Evolutionary conservation across 2,888 invertebrate species (phyloP).

Genomic region (Nowickia ferox): DNA sequence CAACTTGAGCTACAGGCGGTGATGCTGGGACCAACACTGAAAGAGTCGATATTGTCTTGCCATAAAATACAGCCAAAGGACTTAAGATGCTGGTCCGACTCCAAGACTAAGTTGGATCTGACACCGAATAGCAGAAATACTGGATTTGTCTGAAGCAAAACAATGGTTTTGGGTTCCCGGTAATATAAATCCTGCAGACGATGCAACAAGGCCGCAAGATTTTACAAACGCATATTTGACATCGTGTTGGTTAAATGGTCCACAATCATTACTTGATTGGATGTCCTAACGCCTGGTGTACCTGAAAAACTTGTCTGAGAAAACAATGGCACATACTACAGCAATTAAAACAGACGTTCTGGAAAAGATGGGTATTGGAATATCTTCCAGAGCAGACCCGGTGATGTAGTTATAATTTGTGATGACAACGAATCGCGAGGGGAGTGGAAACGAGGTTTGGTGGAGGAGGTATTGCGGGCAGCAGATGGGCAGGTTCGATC

Average conservation of each 20-base stretch:
- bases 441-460: too few species aligned
- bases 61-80: slow-evolving; percentile 36
- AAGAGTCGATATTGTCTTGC: slow-evolving; percentile 23
- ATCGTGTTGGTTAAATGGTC: slow-evolving; percentile 31
- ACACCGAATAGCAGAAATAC: slow-evolving; percentile 43
- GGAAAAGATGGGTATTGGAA: slow-evolving; percentile 47
- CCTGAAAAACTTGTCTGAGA: slow-evolving; percentile 31
- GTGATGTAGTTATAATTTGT: slow-evolving; percentile 66
- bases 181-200: slow-evolving; percentile 33
- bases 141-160: slow-evolving; percentile 21
- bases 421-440: too few species aligned
- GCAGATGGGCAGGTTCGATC: too few species aligned
- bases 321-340: slow-evolving; percentile 71
- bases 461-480: too few species aligned
- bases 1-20: too few species aligned
- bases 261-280: slow-evolving; percentile 66
- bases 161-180: slow-evolving; percentile 39
- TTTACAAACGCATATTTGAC: slow-evolving; percentile 6
- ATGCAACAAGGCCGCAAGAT: slow-evolving; percentile 42
- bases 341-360: slow-evolving; percentile 60
- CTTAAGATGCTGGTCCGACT: slow-evolving; percentile 27
- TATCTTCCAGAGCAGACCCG: slow-evolving; percentile 52
- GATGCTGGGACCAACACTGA: slow-evolving; percentile 46
- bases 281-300: slow-evolving; percentile 63
- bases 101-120: slow-evolving; percentile 45